A percentile compares a stretch with the other conserved stretches of the same genome.
Conservation (phyloP, 2,888 invertebrate species). For the Eurois occulta region DNA sequence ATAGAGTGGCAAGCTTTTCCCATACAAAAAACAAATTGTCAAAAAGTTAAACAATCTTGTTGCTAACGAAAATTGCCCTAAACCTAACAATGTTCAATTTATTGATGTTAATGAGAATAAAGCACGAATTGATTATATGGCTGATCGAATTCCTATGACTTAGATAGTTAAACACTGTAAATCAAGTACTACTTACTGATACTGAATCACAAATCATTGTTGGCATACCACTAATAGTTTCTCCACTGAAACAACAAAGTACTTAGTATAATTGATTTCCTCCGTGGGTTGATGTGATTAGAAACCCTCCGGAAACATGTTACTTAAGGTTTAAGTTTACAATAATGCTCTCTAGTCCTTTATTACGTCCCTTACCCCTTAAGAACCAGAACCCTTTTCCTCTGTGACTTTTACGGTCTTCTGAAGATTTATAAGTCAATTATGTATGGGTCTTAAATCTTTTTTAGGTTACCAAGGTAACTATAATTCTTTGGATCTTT, state of each 20-base stretch:
- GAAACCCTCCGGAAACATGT: conserved; percentile 25
- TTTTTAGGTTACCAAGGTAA: conserved; percentile 26
- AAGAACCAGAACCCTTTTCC: conserved; percentile 56
- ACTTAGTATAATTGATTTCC: conserved; percentile 43
- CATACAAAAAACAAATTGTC: too few species aligned
- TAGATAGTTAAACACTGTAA: background rate
- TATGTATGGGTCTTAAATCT: conserved; percentile 58
- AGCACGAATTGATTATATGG: too few species aligned
- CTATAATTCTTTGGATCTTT: conserved; percentile 21
- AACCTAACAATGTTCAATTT: background rate
- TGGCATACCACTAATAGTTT: conserved; percentile 30
- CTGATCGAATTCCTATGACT: background rate
- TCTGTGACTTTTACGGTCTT: conserved; percentile 57
- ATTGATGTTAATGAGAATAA: background rate
- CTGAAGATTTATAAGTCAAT: conserved; percentile 64
- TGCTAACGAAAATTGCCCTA: too few species aligned
- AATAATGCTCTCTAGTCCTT: conserved; percentile 43
- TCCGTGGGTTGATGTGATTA: conserved; percentile 25
- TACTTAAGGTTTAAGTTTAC: conserved; percentile 51
- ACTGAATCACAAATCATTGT: conserved; percentile 25
- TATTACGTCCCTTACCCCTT: conserved; percentile 45
- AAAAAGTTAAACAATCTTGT: background rate
- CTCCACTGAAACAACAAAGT: conserved; percentile 22
- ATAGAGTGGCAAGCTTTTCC: too few species aligned
- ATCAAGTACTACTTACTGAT: background rate